A percentile compares a stretch with the other conserved stretches of the same genome.
Evolutionary conservation across 2,888 invertebrate species (phyloP).

Genomic region (Lycocerus yunnanus): DNA sequence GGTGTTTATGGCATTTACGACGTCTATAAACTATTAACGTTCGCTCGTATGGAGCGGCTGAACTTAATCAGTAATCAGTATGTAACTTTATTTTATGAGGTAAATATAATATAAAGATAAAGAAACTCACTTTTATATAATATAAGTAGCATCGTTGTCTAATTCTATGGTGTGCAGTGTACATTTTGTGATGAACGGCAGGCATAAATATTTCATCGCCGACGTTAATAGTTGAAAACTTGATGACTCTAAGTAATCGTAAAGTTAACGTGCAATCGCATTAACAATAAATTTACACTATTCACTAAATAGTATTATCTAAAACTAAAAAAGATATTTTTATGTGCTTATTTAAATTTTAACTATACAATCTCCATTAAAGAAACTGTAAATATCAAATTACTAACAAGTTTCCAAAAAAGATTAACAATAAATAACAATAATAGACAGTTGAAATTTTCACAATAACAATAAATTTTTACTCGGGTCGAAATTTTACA

Average conservation of each 20-base stretch:
- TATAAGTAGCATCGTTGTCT: not conserved
- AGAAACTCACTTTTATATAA: constrained; percentile 32
- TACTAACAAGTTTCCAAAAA: not conserved
- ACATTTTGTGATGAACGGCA: constrained; percentile 38
- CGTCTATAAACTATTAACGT: constrained; percentile 50
- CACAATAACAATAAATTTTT: not conserved
- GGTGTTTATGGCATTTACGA: constrained; percentile 54
- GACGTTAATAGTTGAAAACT: constrained; percentile 49
- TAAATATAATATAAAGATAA: constrained; percentile 49
- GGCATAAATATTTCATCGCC: constrained; percentile 44
- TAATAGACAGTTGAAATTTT: not conserved
- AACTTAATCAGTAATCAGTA: constrained; percentile 55
- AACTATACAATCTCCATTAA: not conserved
- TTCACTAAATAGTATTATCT: constrained; percentile 8
- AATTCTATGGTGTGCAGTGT: constrained; percentile 35
- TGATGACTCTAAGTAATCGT: constrained; percentile 48
- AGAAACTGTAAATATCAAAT: not conserved
- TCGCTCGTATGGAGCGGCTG: constrained; percentile 49
- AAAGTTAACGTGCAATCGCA: constrained; percentile 43
- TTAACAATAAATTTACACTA: constrained; percentile 32
- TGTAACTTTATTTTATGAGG: constrained; percentile 53
- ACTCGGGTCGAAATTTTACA: not conserved
- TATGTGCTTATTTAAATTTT: constrained; percentile 9
- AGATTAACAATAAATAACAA: not conserved
- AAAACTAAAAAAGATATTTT: constrained; percentile 8